Evolutionary conservation across 2,797 vertebrate species (phyloP).

Genomic region (Falco rusticolus): DNA sequence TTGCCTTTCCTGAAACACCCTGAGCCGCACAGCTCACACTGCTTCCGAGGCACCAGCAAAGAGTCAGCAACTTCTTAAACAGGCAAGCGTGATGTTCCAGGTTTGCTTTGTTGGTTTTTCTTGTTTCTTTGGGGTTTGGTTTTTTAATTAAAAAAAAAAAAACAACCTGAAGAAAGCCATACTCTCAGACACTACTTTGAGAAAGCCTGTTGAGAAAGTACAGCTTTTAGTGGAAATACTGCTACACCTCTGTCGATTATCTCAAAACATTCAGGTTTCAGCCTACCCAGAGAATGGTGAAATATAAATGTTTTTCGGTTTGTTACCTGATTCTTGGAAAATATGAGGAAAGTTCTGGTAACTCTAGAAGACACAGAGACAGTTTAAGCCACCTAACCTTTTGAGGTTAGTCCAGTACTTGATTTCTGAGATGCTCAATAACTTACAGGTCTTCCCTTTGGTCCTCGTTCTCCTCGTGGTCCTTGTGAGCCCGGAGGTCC

Average conservation of each 20-base stretch:
- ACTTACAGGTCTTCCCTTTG: slow-evolving; percentile 94
- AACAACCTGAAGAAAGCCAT: neutral
- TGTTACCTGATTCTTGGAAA: neutral
- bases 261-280: neutral
- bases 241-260: neutral
- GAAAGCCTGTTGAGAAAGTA: neutral
- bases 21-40: neutral
- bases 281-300: neutral
- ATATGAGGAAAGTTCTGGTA: neutral
- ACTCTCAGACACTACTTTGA: neutral
- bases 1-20: neutral
- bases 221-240: neutral
- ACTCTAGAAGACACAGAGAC: neutral
- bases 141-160: no score
- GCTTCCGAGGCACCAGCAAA: neutral
- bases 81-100: neutral
- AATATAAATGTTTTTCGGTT: neutral
- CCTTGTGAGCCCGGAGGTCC: slow-evolving; percentile 93
- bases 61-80: neutral
- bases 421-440: neutral
- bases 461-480: slow-evolving; percentile 87
- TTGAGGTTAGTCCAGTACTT: neutral
- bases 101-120: neutral
- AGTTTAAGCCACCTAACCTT: neutral
- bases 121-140: neutral